Percentiles rank a stretch among this genome's conserved stretches.
phyloP scores from a whole-genome alignment of 92 coral and sea anemone genomes.

The Actinernus sp. region DNA sequence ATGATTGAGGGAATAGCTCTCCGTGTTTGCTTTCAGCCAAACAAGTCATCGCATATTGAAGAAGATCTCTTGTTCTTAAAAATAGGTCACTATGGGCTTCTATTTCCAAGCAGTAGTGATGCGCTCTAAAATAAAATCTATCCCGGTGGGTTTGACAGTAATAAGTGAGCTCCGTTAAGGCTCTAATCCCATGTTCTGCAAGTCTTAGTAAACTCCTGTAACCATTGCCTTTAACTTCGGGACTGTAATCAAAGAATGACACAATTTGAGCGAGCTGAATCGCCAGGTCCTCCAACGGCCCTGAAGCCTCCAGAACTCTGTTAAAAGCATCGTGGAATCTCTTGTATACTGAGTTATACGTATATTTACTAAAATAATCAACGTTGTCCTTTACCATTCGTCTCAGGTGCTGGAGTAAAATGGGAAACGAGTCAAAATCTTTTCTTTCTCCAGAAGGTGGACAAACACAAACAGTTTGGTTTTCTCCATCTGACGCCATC shows the following conservation, averaged over 20 bases:
- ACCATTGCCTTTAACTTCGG: conserved; percentile 91
- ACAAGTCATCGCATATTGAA: conserved; percentile 74
- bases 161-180: conserved; percentile 77
- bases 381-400: conserved; percentile 74
- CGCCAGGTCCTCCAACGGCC: conserved; percentile 66
- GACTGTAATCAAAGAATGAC: conserved; percentile 78
- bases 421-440: conserved; percentile 67
- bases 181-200: conserved; percentile 78
- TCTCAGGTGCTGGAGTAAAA: conserved; percentile 72
- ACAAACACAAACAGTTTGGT: conserved; percentile 13
- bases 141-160: conserved; percentile 86
- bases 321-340: conserved; percentile 81
- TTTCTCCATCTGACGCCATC: conserved; percentile 11
- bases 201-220: conserved; percentile 82
- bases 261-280: conserved; percentile 71
- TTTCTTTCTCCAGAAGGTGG: conserved; percentile 17
- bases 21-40: conserved; percentile 70
- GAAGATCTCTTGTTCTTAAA: conserved; percentile 65
- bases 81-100: conserved; percentile 81
- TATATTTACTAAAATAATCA: conserved; percentile 63
- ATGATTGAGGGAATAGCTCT: conserved; percentile 74
- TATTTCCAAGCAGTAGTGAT: conserved; percentile 91
- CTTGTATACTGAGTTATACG: conserved; percentile 64
- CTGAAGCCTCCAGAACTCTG: conserved; percentile 59
- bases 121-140: conserved; percentile 87